phyloP scores from a whole-genome alignment of 1,140 invertebrate genomes.

The Zophobas morio region DNA sequence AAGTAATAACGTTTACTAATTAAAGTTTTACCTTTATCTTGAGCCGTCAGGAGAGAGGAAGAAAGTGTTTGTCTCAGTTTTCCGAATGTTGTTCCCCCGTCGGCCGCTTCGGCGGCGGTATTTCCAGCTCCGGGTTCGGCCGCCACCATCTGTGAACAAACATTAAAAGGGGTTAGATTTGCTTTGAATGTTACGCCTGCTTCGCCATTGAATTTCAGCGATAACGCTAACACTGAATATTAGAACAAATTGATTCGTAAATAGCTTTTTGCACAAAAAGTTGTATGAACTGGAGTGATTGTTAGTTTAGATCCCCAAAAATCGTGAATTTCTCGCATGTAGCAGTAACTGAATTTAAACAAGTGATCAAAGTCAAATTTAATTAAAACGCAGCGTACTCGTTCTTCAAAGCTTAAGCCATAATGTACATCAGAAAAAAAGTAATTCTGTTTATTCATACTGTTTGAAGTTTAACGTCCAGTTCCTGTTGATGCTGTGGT shows the following conservation, averaged over 20 bases:
- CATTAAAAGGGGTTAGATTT: slow-evolving; percentile 32
- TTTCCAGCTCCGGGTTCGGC: slow-evolving; percentile 76
- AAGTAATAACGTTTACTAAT: slow-evolving; percentile 3
- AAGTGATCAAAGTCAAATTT: too few relatives aligned
- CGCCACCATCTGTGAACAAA: slow-evolving; percentile 79
- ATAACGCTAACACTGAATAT: slow-evolving; percentile 22
- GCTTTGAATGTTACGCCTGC: slow-evolving; percentile 39
- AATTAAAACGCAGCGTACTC: too few relatives aligned
- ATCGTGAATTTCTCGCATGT: not conserved
- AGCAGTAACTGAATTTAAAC: too few relatives aligned
- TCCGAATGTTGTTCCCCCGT: slow-evolving; percentile 79
- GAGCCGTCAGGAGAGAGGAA: slow-evolving; percentile 83
- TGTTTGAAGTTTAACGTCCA: too few relatives aligned
- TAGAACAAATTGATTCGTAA: slow-evolving; percentile 26
- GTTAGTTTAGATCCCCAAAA: not conserved
- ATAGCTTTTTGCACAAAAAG: not conserved
- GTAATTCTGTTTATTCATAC: too few relatives aligned
- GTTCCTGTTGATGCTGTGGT: too few relatives aligned
- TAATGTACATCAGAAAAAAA: too few relatives aligned
- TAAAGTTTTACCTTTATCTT: slow-evolving; percentile 79
- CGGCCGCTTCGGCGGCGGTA: slow-evolving; percentile 71
- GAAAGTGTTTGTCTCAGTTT: slow-evolving; percentile 85
- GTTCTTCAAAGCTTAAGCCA: too few relatives aligned
- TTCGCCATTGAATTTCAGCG: slow-evolving; percentile 23
- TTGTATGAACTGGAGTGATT: not conserved